Evolutionary conservation across 2,888 invertebrate genomes (phyloP).

Genomic region (Tenthredo distinguenda): DNA sequence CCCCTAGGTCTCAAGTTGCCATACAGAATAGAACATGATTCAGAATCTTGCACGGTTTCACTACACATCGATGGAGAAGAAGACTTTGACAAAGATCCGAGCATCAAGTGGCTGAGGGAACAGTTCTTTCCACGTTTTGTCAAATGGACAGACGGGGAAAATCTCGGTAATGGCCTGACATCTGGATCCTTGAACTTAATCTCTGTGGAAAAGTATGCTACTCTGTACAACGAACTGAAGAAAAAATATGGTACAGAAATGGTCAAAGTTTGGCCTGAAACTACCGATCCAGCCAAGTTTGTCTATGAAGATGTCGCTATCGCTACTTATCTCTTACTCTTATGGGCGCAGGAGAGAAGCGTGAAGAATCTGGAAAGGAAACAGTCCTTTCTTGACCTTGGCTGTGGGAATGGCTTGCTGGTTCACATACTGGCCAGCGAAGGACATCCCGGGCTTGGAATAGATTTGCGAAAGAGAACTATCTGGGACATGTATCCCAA

Average conservation of each 20-base stretch:
- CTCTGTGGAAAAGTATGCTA: slow-evolving; percentile 84
- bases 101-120: slow-evolving; percentile 80
- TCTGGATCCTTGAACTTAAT: slow-evolving; percentile 84
- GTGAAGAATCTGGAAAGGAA: slow-evolving; percentile 71
- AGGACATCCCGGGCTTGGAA: slow-evolving; percentile 90
- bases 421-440: slow-evolving; percentile 92
- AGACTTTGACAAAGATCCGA: slow-evolving; percentile 57
- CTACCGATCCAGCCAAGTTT: slow-evolving; percentile 96
- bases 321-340: slow-evolving; percentile 89
- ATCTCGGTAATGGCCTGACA: slow-evolving; percentile 68
- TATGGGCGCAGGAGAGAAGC: slow-evolving; percentile 86
- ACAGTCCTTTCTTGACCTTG: slow-evolving; percentile 93
- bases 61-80: slow-evolving; percentile 55
- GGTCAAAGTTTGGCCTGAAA: slow-evolving; percentile 93
- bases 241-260: slow-evolving; percentile 87
- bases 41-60: slow-evolving; percentile 54
- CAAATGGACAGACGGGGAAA: slow-evolving; percentile 82
- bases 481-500: slow-evolving; percentile 92
- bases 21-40: slow-evolving; percentile 65
- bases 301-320: slow-evolving; percentile 98
- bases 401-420: slow-evolving; percentile 98
- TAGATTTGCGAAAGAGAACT: slow-evolving; percentile 91
- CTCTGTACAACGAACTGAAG: slow-evolving; percentile 87
- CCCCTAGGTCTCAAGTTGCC: slow-evolving; percentile 75
- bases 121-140: slow-evolving; percentile 82